Evolutionary conservation across 2,113 vertebrate genomes (phyloP).

Genomic region (human): DNA sequence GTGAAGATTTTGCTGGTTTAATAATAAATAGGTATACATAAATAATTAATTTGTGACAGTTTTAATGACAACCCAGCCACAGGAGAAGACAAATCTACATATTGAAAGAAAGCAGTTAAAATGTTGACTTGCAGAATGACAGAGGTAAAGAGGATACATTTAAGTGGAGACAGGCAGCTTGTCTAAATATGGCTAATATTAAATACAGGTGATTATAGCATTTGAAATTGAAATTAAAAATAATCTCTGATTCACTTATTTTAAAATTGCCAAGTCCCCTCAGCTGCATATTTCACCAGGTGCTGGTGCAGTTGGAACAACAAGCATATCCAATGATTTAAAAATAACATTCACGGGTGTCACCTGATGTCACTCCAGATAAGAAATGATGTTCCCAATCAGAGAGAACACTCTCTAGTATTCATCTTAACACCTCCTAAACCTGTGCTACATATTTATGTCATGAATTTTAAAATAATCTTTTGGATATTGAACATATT

Average conservation of each 20-base stretch:
- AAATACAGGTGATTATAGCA: constrained; percentile 84
- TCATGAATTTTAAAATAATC: constrained; percentile 68
- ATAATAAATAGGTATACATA: constrained; percentile 79
- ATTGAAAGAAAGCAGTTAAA: constrained; percentile 75
- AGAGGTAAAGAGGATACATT: constrained; percentile 65
- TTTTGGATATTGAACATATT: constrained; percentile 68
- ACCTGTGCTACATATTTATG: constrained; percentile 66
- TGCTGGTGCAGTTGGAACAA: constrained; percentile 75
- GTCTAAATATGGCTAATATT: constrained; percentile 85
- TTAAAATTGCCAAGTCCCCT: constrained; percentile 77
- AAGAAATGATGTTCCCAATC: constrained; percentile 63
- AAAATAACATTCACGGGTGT: constrained; percentile 74
- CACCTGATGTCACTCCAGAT: constrained; percentile 68
- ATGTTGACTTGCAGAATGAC: constrained; percentile 79
- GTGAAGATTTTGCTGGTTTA: constrained; percentile 77
- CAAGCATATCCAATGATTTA: constrained; percentile 65
- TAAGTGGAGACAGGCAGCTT: constrained; percentile 82
- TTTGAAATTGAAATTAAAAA: constrained; percentile 87
- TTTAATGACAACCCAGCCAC: constrained; percentile 78
- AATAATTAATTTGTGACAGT: constrained; percentile 83
- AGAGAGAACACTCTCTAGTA: constrained; percentile 36
- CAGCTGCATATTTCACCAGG: constrained; percentile 79
- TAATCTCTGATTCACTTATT: constrained; percentile 81
- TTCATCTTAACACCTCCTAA: constrained; percentile 49
- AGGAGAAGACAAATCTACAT: constrained; percentile 66